These are phyloP conservation scores for Timandra comae DNA, from an alignment of 2,888 invertebrate species.

Conservation along the genomic window DNA sequence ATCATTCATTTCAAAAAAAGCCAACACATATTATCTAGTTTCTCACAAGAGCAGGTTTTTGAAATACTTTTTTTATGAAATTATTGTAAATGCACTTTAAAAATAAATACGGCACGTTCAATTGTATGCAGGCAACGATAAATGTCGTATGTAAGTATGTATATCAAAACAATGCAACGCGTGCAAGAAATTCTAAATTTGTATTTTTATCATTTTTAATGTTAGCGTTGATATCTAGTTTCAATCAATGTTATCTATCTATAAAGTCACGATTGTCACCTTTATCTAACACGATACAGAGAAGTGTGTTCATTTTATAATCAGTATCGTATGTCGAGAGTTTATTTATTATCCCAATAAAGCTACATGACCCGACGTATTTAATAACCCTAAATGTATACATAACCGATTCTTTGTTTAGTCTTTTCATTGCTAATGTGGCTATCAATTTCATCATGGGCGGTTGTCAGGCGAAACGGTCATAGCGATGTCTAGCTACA, in stretches of 20 bases:
- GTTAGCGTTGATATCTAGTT: no score
- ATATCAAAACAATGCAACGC: no score
- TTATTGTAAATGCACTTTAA: no score
- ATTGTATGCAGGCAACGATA: no score
- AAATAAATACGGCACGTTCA: no score
- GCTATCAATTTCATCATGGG: no score
- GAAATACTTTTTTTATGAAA: slow-evolving; percentile 8
- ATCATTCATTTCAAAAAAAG: slow-evolving; percentile 26
- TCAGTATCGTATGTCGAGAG: slow-evolving; percentile 10
- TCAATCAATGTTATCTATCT: slow-evolving; percentile 19
- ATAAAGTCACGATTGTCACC: slow-evolving; percentile 22
- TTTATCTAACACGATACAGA: slow-evolving; percentile 21
- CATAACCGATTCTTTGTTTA: slow-evolving; percentile 14
- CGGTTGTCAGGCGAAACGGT: no score
- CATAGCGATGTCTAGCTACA: no score
- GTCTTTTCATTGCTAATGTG: no score
- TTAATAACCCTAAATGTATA: slow-evolving; percentile 6
- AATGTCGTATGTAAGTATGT: no score
- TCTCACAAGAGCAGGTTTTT: slow-evolving; percentile 3
- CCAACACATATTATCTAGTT: slow-evolving; percentile 11
- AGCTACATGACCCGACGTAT: slow-evolving; percentile 8
- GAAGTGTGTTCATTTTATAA: slow-evolving; percentile 10
- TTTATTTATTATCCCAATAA: slow-evolving; percentile 7
- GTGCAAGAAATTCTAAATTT: no score
- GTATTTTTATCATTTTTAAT: no score